phyloP scores from a whole-genome alignment of 2,113 vertebrate species.

The Trogon surrucura region DNA sequence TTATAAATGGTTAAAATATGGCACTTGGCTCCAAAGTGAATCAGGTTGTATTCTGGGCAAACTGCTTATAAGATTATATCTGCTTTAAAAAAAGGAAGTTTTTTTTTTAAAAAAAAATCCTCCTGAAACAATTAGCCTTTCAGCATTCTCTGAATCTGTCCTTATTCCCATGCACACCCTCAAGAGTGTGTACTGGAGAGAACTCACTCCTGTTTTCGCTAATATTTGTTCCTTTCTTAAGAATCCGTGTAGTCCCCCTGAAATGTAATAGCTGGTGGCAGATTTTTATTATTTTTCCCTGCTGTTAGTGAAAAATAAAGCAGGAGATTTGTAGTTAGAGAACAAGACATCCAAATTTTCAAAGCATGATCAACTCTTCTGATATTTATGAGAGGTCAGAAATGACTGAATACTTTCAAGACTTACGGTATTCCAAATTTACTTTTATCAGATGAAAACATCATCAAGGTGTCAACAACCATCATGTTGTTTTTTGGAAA shows the following conservation, averaged over 20 bases:
- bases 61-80: constrained; percentile 39
- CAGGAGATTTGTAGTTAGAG: neutral
- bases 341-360: neutral
- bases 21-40: constrained; percentile 46
- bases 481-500: neutral
- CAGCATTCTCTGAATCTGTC: neutral
- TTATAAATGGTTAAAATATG: constrained; percentile 45
- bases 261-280: neutral
- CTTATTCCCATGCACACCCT: neutral
- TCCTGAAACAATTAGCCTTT: constrained; percentile 8
- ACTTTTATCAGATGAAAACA: neutral
- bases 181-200: neutral
- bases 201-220: neutral
- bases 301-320: neutral
- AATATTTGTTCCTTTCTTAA: constrained; percentile 26
- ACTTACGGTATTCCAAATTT: neutral
- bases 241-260: neutral
- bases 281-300: neutral
- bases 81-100: constrained; percentile 20
- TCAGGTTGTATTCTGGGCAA: constrained; percentile 29
- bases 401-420: neutral
- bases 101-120: neutral
- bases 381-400: neutral
- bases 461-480: neutral
- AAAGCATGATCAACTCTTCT: neutral